Evolutionary conservation across 1,140 invertebrate species (phyloP).

Genomic region (Maniola jurtina): DNA sequence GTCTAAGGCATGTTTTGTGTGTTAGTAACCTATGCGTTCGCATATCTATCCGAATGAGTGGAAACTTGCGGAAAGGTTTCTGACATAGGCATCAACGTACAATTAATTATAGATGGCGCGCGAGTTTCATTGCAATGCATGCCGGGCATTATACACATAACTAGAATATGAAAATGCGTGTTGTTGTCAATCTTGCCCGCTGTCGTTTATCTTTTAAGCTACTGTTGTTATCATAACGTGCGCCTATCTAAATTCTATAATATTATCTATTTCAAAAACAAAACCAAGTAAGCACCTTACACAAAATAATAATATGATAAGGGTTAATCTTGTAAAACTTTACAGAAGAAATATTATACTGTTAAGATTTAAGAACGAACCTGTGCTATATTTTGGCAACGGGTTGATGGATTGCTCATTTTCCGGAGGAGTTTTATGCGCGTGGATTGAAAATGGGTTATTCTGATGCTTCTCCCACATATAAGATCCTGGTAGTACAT

Average conservation of each 20-base stretch:
- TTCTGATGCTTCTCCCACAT: constrained; percentile 56
- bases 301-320: no score
- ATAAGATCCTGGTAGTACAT: constrained; percentile 43
- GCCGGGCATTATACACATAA: no score
- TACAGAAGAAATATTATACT: neutral
- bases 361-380: constrained; percentile 34
- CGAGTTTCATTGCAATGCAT: no score
- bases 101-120: no score
- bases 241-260: constrained; percentile 12
- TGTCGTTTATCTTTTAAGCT: constrained; percentile 19
- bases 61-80: no score
- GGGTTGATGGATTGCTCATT: constrained; percentile 33
- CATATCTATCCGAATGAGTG: no score
- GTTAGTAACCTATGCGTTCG: no score
- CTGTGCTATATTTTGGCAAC: constrained; percentile 43
- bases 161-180: neutral
- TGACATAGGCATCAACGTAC: no score
- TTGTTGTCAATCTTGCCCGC: neutral
- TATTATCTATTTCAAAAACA: no score
- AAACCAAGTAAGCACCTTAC: no score
- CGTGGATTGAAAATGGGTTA: constrained; percentile 40
- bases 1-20: no score
- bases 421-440: constrained; percentile 38
- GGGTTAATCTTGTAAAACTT: neutral
- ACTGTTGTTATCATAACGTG: constrained; percentile 20